Conservation (phyloP, 2,797 vertebrate genomes). For the Pampus argenteus region DNA sequence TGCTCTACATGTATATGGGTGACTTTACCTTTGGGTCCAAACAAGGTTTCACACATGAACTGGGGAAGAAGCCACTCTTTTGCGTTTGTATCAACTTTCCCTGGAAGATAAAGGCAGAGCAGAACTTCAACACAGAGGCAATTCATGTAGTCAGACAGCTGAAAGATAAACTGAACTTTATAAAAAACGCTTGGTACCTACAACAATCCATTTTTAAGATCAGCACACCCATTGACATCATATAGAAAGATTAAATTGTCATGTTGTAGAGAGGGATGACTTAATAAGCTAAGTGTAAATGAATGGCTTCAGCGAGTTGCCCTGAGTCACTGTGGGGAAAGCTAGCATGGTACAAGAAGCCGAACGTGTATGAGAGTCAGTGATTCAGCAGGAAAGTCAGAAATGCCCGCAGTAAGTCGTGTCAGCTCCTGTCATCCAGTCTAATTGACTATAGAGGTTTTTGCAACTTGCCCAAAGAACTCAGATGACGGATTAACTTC, state of each 20-base stretch:
- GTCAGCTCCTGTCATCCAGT: constrained; percentile 25
- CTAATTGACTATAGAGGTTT: constrained; percentile 17
- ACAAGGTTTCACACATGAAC: constrained; percentile 94
- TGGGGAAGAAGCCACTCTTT: constrained; percentile 95
- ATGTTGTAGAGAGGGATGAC: constrained; percentile 23
- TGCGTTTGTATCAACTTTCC: constrained; percentile 91
- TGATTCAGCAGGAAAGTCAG: constrained; percentile 39
- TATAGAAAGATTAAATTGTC: constrained; percentile 38
- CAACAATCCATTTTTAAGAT: constrained; percentile 38
- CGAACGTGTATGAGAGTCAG: constrained; percentile 5
- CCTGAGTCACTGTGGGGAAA: constrained; percentile 36
- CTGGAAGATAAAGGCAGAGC: constrained; percentile 74
- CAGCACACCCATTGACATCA: constrained; percentile 8
- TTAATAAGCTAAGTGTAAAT: constrained; percentile 44
- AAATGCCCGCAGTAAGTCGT: constrained; percentile 22
- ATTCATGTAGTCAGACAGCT: neutral
- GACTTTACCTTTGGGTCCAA: constrained; percentile 92
- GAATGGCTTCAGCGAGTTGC: constrained; percentile 43
- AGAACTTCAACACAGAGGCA: neutral
- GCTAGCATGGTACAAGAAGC: constrained; percentile 6
- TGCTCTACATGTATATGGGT: neutral
- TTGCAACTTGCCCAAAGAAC: neutral
- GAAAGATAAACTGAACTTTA: constrained; percentile 12
- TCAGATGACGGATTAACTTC: neutral
- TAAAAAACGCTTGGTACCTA: constrained; percentile 19